Conservation (phyloP, 2,113 vertebrate genomes). For the Alethe diademata region DNA sequence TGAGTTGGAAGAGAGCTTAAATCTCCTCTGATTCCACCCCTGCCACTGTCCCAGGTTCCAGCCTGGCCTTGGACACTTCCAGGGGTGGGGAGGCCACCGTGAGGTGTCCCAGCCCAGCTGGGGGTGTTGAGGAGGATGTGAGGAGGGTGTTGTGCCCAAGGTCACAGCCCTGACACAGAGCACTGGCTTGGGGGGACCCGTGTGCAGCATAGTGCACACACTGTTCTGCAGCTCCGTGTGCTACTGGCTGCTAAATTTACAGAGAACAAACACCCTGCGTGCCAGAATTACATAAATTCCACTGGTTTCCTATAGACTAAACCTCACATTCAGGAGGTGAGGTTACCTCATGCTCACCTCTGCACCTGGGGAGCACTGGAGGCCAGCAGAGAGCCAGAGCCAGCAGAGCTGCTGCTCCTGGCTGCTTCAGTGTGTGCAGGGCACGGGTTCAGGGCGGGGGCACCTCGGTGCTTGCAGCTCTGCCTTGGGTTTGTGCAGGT, state of each 20-base stretch:
- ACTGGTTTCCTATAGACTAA: slow-evolving; percentile 56
- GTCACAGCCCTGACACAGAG: background rate
- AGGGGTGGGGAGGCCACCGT: background rate
- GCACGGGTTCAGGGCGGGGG: background rate
- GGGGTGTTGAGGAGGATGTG: background rate
- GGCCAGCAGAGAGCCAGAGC: background rate
- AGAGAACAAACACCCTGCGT: background rate
- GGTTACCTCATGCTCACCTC: slow-evolving; percentile 69
- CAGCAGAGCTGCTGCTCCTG: background rate
- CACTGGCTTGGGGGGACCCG: background rate
- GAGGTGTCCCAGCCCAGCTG: background rate
- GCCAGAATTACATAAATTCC: slow-evolving; percentile 65
- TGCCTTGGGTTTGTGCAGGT: fast-evolving
- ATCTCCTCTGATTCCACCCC: background rate
- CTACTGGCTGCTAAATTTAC: background rate
- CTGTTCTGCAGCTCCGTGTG: background rate
- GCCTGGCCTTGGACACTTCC: background rate
- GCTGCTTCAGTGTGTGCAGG: fast-evolving
- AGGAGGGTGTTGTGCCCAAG: background rate
- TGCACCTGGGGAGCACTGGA: slow-evolving; percentile 60
- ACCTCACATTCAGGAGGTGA: slow-evolving; percentile 42
- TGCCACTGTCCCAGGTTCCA: background rate
- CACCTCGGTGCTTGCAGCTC: fast-evolving
- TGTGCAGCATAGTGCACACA: background rate
- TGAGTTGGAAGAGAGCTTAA: background rate